Percentiles rank a stretch among this genome's conserved stretches.
These are phyloP conservation scores for Paraescarpia echinospica DNA, from an alignment of 1,140 invertebrate species.

Conservation along the genomic window DNA sequence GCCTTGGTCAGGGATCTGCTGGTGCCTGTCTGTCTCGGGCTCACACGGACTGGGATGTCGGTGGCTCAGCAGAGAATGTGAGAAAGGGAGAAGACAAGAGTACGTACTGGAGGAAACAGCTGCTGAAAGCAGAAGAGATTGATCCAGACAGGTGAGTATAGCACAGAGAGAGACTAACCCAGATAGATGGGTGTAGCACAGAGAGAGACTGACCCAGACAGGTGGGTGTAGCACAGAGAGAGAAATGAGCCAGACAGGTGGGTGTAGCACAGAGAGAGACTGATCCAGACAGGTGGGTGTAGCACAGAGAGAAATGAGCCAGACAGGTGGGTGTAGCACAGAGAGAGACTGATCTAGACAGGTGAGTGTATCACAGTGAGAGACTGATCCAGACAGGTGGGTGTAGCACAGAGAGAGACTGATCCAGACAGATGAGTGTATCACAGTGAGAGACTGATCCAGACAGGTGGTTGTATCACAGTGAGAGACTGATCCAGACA, in stretches of 20 bases:
- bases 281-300: neutral
- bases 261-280: neutral
- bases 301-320: neutral
- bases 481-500: neutral
- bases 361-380: neutral
- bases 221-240: constrained; percentile 19
- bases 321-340: neutral
- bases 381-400: too few relatives aligned
- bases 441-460: neutral
- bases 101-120: constrained; percentile 38
- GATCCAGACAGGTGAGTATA: constrained; percentile 39
- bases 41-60: constrained; percentile 39
- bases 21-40: constrained; percentile 31
- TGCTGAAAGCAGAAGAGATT: constrained; percentile 38
- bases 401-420: neutral
- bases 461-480: neutral
- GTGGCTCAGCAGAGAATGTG: neutral
- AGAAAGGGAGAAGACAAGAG: constrained; percentile 12
- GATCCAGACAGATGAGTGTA: neutral
- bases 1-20: constrained; percentile 19
- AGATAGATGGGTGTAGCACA: constrained; percentile 23
- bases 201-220: neutral
- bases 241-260: neutral
- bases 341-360: constrained; percentile 6
- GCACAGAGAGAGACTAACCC: constrained; percentile 26